A percentile compares a stretch with the other conserved stretches of the same genome.
phyloP scores from a whole-genome alignment of 2,797 vertebrate species.

The Cottoperca gobio region DNA sequence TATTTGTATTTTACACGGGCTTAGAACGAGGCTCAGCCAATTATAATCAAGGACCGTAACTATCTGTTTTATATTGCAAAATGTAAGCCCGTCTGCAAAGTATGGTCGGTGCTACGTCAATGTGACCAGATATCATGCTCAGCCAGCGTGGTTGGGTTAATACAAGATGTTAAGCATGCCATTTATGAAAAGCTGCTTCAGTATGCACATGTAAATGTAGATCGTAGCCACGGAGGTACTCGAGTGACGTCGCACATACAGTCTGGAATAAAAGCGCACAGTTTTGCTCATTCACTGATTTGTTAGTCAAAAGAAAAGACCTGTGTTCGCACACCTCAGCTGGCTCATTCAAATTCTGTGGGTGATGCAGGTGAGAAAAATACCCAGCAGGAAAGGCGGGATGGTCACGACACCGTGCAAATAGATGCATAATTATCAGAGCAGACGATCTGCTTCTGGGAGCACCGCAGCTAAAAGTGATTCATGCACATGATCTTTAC shows the following conservation, averaged over 20 bases:
- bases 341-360: constrained; percentile 56
- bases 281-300: not conserved
- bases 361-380: constrained; percentile 20
- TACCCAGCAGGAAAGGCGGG: constrained; percentile 2
- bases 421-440: constrained; percentile 32
- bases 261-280: not conserved
- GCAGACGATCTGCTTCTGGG: constrained; percentile 27
- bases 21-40: no score
- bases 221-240: not conserved
- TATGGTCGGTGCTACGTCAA: not conserved
- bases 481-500: constrained; percentile 11
- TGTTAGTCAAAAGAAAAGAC: constrained; percentile 32
- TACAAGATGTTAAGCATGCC: not conserved
- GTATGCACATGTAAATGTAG: not conserved
- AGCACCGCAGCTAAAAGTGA: constrained; percentile 9
- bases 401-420: constrained; percentile 43
- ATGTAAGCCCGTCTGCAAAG: not conserved
- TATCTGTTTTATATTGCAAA: no score
- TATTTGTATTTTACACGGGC: no score
- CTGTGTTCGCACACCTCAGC: not conserved
- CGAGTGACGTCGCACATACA: not conserved
- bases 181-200: not conserved
- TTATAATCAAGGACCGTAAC: no score
- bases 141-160: not conserved
- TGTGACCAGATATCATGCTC: not conserved